Evolutionary conservation across 1,140 invertebrate species (phyloP).

Genomic region (Camponotus floridanus): DNA sequence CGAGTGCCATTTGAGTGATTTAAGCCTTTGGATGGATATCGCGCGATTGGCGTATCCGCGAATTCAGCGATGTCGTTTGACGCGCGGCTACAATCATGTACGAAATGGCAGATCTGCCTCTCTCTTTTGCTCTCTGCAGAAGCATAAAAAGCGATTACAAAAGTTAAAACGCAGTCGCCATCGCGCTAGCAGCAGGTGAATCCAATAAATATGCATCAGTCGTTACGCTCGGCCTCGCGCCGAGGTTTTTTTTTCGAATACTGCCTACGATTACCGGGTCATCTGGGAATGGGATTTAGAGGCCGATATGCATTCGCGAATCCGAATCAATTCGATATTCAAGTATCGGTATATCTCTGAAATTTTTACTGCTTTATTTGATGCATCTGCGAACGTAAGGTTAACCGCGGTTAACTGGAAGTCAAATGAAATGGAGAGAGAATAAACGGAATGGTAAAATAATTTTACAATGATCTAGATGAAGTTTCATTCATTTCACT

Average conservation of each 20-base stretch:
- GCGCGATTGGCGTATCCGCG: constrained; percentile 29
- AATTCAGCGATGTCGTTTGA: constrained; percentile 40
- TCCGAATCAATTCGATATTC: constrained; percentile 21
- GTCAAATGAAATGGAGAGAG: background rate
- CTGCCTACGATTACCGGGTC: background rate
- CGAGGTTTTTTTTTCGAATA: constrained; percentile 52
- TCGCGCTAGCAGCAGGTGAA: constrained; percentile 60
- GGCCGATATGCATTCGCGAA: background rate
- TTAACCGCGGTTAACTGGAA: background rate
- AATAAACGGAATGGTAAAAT: background rate
- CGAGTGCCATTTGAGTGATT: constrained; percentile 28
- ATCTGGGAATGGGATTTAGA: background rate
- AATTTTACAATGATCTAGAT: background rate
- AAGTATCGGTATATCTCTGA: constrained; percentile 23
- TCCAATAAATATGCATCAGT: constrained; percentile 68
- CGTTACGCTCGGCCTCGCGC: constrained; percentile 50
- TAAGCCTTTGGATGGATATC: constrained; percentile 35
- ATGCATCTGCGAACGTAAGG: background rate
- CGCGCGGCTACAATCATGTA: constrained; percentile 23
- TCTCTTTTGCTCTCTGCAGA: constrained; percentile 4
- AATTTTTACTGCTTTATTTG: constrained; percentile 30
- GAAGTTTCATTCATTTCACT: background rate
- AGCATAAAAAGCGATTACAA: constrained; percentile 54
- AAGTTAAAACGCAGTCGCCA: constrained; percentile 48
- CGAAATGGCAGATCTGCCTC: background rate